phyloP scores from a whole-genome alignment of 2,113 vertebrate genomes.

The Anas platyrhynchos region DNA sequence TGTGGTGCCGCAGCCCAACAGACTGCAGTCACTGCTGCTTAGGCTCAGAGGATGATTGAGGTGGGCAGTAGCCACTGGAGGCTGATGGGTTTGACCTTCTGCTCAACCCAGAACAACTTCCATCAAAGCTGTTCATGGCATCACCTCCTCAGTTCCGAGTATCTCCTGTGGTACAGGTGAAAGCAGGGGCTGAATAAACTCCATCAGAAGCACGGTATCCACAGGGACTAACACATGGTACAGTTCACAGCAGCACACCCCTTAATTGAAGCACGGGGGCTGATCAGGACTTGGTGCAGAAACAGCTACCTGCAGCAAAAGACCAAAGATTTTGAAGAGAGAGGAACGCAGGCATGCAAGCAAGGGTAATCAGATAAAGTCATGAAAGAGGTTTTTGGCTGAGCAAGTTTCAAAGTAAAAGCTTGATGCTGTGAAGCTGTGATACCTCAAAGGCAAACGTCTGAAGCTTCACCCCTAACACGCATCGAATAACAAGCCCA shows the following conservation, averaged over 20 bases:
- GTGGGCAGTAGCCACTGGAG: background rate
- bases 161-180: background rate
- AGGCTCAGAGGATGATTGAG: background rate
- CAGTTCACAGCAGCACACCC: background rate
- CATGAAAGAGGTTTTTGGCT: background rate
- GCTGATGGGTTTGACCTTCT: fast-evolving
- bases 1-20: fast-evolving
- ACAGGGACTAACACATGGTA: background rate
- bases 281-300: background rate
- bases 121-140: fast-evolving
- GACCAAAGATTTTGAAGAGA: background rate
- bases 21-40: background rate
- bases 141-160: background rate
- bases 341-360: background rate
- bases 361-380: background rate
- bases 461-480: background rate
- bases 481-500: background rate
- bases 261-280: background rate
- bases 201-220: background rate
- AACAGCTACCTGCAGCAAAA: background rate
- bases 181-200: background rate
- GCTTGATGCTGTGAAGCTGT: background rate
- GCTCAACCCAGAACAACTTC: background rate
- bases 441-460: background rate
- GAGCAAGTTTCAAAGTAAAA: background rate